Evolutionary conservation across 2,113 vertebrate genomes (phyloP), one percentile per base, ranked within the genome.

Genomic region (Vulpes vulpes): DNA sequence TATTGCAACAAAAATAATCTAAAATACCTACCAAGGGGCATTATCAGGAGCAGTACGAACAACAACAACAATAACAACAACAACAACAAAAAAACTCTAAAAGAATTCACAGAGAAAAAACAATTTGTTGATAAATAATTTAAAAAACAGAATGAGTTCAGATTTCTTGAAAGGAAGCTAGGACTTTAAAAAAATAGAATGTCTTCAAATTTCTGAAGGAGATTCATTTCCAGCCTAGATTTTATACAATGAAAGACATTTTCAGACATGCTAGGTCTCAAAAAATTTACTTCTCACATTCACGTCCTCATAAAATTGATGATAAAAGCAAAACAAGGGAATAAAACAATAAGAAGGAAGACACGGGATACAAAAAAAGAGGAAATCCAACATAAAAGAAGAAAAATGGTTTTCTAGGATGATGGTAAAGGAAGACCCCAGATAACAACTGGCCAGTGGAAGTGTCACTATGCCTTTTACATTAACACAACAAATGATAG

Each of bases 401-500:
- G 38, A 83, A 30, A 76, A 10, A 11, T 20, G 32, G 15, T 23
- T 32, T 11, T 65, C 32, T 15, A 22, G 59, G 22, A 69, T 5
- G 17, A 15, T 1, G 19, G 30, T 2, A 3, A 25, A 22, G 8
- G 60, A n/a, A 25, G 0, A 22, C 6, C 6, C 20, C 74, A 51
- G 23, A 9, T 22, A 62, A 6, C 1, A 7, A 5, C 16, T 43
- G 7, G 55, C 7, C 23, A 3, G 14, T 8, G 3, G 30, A 30
- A 73, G 30, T 5, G 2, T 60, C 51, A 20, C 3, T 3, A 3
- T 35, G 15, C 15, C 71, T 30, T 79, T 27, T 27, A 22, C 27
- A 0, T 30, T 32, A 8, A 23, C 0, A 16, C 5, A 25, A 15
- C 49, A 19, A 16, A 35, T 62, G 0, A 67, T 16, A 67, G 12